phyloP scores from a whole-genome alignment of 2,113 vertebrate species.

The Camelus dromedarius region DNA sequence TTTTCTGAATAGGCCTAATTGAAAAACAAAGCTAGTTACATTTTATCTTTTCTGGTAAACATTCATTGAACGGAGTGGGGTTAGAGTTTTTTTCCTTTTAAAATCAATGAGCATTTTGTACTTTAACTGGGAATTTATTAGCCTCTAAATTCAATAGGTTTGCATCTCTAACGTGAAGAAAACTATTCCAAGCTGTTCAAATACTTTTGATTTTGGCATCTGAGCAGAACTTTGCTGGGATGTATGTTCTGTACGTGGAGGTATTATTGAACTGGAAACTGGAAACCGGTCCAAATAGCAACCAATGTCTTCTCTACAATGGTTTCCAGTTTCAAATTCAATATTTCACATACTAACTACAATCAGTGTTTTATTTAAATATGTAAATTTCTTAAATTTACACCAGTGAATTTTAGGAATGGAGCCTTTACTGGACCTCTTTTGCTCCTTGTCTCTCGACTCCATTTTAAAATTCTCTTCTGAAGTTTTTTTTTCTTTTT shows the following conservation, averaged over 20 bases:
- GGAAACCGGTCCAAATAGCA: slow-evolving; percentile 33
- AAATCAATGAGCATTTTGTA: slow-evolving; percentile 67
- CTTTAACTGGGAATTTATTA: slow-evolving; percentile 63
- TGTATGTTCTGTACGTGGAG: neutral
- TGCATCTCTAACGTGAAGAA: slow-evolving; percentile 53
- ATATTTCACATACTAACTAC: slow-evolving; percentile 38
- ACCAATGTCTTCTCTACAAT: slow-evolving; percentile 37
- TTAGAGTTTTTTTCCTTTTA: slow-evolving; percentile 38
- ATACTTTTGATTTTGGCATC: slow-evolving; percentile 63
- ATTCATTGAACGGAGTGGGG: neutral
- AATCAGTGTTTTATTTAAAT: slow-evolving; percentile 71
- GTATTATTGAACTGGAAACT: slow-evolving; percentile 60
- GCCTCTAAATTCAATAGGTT: slow-evolving; percentile 59
- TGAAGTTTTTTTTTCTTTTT: neutral
- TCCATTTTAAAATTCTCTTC: slow-evolving; percentile 59
- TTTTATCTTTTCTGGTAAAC: slow-evolving; percentile 59
- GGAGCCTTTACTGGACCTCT: neutral
- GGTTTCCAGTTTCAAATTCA: slow-evolving; percentile 74
- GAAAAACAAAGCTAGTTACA: slow-evolving; percentile 56
- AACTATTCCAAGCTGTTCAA: slow-evolving; percentile 27
- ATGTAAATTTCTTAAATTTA: slow-evolving; percentile 68
- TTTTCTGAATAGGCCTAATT: slow-evolving; percentile 54
- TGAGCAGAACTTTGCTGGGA: slow-evolving; percentile 12
- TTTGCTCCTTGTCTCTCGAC: neutral
- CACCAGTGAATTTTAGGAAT: slow-evolving; percentile 47